phyloP scores from a whole-genome alignment of 2,797 vertebrate genomes.

The Labroides dimidiatus region DNA sequence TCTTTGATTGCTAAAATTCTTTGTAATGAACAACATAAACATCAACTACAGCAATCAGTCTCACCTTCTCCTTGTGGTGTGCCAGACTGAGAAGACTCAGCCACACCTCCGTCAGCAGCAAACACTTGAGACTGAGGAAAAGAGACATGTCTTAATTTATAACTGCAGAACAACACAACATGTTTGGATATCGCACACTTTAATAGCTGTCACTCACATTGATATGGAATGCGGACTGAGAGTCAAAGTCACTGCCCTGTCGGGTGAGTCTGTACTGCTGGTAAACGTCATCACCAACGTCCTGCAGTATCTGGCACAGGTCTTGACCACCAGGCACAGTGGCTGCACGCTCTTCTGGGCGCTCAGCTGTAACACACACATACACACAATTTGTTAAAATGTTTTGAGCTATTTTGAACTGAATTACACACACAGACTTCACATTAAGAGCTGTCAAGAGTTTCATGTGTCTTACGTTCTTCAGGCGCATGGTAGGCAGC shows the following conservation, averaged over 20 bases:
- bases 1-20: too few relatives aligned
- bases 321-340: constrained; percentile 87
- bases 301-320: constrained; percentile 93
- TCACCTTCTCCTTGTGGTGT: constrained; percentile 94
- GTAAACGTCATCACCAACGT: constrained; percentile 94
- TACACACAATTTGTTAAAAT: neutral
- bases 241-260: constrained; percentile 93
- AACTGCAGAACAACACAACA: constrained; percentile 12
- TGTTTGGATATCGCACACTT: neutral
- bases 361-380: constrained; percentile 82
- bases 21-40: neutral
- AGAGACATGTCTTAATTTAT: constrained; percentile 21
- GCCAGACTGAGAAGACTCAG: constrained; percentile 90
- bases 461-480: constrained; percentile 84
- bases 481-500: constrained; percentile 95
- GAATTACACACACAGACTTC: neutral
- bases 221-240: constrained; percentile 93
- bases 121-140: constrained; percentile 90
- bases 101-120: constrained; percentile 89
- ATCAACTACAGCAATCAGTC: neutral
- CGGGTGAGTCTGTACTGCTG: constrained; percentile 94
- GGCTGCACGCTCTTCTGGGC: constrained; percentile 84
- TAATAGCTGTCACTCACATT: constrained; percentile 84
- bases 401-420: neutral
- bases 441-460: neutral